phyloP scores from a whole-genome alignment of 2,797 vertebrate genomes.

The Oreochromis mossambicus region DNA sequence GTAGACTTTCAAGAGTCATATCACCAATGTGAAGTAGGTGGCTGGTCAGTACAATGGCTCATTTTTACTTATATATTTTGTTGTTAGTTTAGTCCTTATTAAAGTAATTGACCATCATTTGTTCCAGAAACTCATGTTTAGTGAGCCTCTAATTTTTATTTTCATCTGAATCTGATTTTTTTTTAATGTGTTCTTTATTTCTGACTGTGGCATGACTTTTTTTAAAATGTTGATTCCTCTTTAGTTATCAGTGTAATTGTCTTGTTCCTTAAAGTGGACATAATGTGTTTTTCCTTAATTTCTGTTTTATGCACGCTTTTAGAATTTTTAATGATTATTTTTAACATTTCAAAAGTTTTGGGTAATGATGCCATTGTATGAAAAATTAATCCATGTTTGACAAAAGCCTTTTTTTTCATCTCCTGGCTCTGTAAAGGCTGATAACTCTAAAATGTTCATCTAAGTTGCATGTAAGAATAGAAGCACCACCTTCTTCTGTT shows the following conservation, averaged over 20 bases:
- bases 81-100: not conserved
- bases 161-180: not conserved
- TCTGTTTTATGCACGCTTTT: not conserved
- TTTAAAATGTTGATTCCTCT: not conserved
- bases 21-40: not conserved
- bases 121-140: not conserved
- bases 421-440: not conserved
- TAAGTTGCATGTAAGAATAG: not conserved
- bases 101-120: not conserved
- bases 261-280: not conserved
- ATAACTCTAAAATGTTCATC: not conserved
- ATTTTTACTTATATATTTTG: not conserved
- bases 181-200: not conserved
- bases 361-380: not conserved
- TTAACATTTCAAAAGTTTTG: not conserved
- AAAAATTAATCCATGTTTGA: not conserved
- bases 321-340: not conserved
- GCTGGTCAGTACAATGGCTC: not conserved
- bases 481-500: not conserved
- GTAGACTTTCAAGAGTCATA: not conserved
- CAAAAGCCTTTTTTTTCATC: not conserved
- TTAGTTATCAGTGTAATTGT: not conserved
- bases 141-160: not conserved
- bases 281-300: not conserved
- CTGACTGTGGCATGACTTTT: accelerated